Evolutionary conservation across 2,888 invertebrate species (phyloP).

Genomic region (Keiferia lycopersicella): DNA sequence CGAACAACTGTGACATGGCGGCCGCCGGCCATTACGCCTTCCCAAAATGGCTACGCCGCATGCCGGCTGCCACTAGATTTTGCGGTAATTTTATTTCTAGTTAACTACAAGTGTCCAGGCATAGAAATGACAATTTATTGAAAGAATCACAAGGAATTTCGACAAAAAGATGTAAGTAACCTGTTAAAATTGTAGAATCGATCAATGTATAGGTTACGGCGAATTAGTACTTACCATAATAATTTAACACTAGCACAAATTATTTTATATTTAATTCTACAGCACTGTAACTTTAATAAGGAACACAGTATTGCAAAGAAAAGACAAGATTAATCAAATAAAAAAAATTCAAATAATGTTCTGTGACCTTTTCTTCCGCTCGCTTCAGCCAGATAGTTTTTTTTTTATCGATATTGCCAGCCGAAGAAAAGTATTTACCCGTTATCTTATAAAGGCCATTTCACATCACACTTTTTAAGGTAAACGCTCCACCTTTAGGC

Average conservation of each 20-base stretch:
- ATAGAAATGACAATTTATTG: not conserved
- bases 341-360: not conserved
- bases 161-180: not conserved
- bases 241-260: not conserved
- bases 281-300: not conserved
- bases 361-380: no score
- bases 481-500: no score
- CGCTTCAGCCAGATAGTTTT: no score
- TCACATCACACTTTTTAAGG: no score
- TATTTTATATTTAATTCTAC: not conserved
- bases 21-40: constrained; percentile 59
- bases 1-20: constrained; percentile 63
- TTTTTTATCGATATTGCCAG: no score
- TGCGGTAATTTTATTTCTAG: not conserved
- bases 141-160: not conserved
- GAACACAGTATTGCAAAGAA: not conserved
- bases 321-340: not conserved
- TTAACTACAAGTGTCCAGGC: not conserved
- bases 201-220: not conserved
- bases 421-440: no score
- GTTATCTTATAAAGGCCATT: no score
- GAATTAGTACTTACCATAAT: not conserved
- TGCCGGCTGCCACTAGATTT: constrained; percentile 48
- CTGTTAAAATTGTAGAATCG: not conserved
- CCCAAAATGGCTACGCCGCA: constrained; percentile 75